Percentiles rank a stretch among this genome's conserved stretches.
phyloP scores from a whole-genome alignment of 1,140 invertebrate species.

The Aleiodes sp. region DNA sequence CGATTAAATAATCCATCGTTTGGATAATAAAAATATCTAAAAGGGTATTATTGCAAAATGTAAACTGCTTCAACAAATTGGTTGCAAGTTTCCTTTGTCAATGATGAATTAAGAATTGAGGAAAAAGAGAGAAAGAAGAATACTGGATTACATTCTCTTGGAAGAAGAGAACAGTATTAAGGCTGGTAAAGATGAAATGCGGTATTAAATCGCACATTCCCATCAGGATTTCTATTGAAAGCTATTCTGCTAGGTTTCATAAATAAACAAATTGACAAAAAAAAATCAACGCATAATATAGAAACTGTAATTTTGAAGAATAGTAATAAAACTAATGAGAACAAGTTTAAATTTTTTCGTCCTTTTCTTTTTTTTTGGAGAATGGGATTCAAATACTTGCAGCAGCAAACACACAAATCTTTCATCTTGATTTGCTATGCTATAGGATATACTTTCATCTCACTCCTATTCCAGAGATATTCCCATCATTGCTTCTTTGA shows the following conservation, averaged over 20 bases:
- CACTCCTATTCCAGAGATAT: not conserved
- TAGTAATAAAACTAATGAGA: too few species aligned
- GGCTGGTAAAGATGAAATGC: not conserved
- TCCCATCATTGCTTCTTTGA: not conserved
- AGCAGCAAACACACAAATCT: not conserved
- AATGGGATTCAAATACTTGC: not conserved
- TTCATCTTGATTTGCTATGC: not conserved
- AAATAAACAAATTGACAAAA: too few species aligned
- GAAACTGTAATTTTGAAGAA: too few species aligned
- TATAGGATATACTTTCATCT: not conserved
- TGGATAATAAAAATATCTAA: too few species aligned
- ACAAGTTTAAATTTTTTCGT: not conserved
- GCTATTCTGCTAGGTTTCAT: not conserved
- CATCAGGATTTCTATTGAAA: not conserved
- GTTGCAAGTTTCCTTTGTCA: too few species aligned
- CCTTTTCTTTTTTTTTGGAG: not conserved
- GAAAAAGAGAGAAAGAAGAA: too few species aligned
- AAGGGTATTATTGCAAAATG: too few species aligned
- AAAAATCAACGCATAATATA: too few species aligned
- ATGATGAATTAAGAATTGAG: too few species aligned
- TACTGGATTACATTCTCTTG: too few species aligned
- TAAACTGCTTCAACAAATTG: too few species aligned
- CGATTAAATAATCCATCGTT: too few species aligned
- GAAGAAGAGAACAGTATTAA: not conserved
- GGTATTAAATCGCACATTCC: not conserved